These are phyloP conservation scores for Apodemia hepburni DNA, from an alignment of 2,888 invertebrate genomes.

Conservation along the genomic window DNA sequence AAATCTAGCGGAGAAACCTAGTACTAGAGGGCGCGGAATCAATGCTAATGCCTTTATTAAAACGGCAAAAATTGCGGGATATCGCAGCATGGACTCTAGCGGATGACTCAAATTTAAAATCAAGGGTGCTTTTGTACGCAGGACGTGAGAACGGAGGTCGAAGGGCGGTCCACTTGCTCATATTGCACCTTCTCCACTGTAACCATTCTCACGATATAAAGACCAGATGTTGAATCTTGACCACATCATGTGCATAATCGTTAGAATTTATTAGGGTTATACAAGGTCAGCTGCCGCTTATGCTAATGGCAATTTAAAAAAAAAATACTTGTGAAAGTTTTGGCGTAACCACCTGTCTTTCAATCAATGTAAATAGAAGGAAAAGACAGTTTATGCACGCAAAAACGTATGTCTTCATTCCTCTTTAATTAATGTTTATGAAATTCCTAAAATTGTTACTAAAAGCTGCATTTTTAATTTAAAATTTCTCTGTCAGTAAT, in stretches of 20 bases:
- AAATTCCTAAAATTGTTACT: neutral
- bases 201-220: constrained; percentile 67
- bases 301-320: constrained; percentile 42
- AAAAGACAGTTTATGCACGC: too few species aligned
- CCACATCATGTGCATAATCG: constrained; percentile 58
- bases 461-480: neutral
- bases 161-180: constrained; percentile 71
- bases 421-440: neutral
- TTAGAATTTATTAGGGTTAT: constrained; percentile 70
- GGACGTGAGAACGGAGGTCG: constrained; percentile 67
- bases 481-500: neutral
- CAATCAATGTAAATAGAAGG: too few species aligned
- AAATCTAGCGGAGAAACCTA: constrained; percentile 59
- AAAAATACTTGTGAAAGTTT: neutral
- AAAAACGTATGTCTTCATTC: too few species aligned
- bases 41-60: constrained; percentile 76
- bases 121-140: constrained; percentile 60
- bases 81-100: constrained; percentile 51
- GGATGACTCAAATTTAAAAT: constrained; percentile 71
- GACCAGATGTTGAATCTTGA: constrained; percentile 53
- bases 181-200: constrained; percentile 59
- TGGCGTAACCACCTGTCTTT: neutral
- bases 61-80: constrained; percentile 47
- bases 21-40: constrained; percentile 62
- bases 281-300: constrained; percentile 64